A percentile compares a stretch with the other conserved stretches of the same genome.
These are phyloP conservation scores for Mythimna albipuncta DNA, from an alignment of 2,888 invertebrate species.

Conservation along the genomic window DNA sequence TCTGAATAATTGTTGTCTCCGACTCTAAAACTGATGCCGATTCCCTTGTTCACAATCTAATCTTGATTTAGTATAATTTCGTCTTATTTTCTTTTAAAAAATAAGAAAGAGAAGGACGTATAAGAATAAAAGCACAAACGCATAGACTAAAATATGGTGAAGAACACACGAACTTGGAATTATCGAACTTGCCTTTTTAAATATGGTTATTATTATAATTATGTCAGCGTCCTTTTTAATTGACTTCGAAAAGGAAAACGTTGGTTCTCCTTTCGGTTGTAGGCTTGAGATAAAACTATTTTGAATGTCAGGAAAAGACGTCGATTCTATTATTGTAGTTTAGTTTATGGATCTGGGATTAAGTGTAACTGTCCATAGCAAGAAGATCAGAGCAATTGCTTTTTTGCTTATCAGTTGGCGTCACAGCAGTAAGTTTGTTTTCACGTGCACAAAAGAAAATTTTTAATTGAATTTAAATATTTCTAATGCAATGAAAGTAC, in stretches of 20 bases:
- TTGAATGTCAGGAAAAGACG: neutral
- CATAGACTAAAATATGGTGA: neutral
- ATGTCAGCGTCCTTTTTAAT: neutral
- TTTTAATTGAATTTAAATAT: no score
- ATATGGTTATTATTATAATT: neutral
- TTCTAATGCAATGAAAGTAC: no score
- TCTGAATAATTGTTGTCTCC: neutral
- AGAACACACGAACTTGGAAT: neutral
- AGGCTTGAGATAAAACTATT: no score
- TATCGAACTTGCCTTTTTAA: neutral
- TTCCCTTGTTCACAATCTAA: neutral
- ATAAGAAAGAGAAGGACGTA: neutral
- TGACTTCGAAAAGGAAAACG: no score
- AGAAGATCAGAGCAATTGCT: no score
- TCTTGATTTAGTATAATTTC: neutral
- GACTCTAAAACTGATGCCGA: neutral
- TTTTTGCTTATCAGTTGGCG: no score
- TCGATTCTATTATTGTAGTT: neutral
- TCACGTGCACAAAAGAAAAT: no score
- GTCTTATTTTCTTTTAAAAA: neutral
- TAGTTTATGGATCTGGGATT: neutral
- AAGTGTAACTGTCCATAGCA: neutral
- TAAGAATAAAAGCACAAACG: neutral
- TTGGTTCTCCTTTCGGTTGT: no score
- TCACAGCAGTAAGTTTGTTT: no score